Base-by-base conservation (phyloP, 2,888 invertebrate genomes). In the Agriopis marginaria region DNA sequence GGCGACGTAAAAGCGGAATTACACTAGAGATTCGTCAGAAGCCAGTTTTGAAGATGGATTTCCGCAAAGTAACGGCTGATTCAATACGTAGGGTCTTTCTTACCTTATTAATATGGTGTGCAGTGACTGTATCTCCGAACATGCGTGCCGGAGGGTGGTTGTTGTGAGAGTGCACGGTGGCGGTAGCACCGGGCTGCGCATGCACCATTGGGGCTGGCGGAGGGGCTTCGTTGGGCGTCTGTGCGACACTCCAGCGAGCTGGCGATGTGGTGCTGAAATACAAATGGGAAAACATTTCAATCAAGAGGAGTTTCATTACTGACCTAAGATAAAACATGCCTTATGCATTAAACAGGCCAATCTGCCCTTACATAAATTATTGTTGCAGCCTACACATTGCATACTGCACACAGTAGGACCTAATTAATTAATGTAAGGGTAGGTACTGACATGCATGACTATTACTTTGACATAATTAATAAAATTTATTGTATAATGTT, bases 51-150 rank as follows among this genome's bases (percentile, higher is more conserved):
- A 23, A 23, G 17, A 23, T 23, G 17, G 17, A 23, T 23, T 23
- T 23, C 17, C 17, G 17, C 17, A 23, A 23, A 23, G 2, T 23
- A 23, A 23, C 17, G 17, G 1, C 17, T 23, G 17, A 23, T 23
- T 23, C 6, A 42, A 42, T 9, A 9, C 6, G 42, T 8, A 42
- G 9, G 9, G 42, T 42, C 6, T 14, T 49, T 9, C n/a, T 60
- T 78, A 93, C 93, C 89, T 93, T 93, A 66, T 86, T 87, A 23
- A 93, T 89, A 74, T 92, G 93, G 79, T 93, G 93, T 66, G 93
- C 92, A 62, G 93, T 94, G 70, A 94, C 92, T 3, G 96, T 97
- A 80, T 97, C 97, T 44, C 97, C 97, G 79, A 97, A 97, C 96
- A 97, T 97, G 83, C 97, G 95, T 6, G 96, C 92, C 17, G 96